Percentiles rank a stretch among this genome's conserved stretches.
Conservation (phyloP, 2,888 invertebrate species). For the Drosophila prostipennis region DNA sequence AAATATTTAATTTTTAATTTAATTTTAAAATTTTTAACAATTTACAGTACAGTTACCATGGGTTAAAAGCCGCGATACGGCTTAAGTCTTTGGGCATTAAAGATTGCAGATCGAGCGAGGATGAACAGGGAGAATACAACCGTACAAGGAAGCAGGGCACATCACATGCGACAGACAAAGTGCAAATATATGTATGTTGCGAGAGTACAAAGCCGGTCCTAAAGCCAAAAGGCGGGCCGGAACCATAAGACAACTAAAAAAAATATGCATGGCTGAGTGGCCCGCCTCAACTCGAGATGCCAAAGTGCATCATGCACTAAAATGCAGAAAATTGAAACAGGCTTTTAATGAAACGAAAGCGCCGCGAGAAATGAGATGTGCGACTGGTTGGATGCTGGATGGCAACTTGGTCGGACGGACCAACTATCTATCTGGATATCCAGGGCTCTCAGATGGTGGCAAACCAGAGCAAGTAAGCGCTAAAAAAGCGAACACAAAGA, state of each 20-base stretch:
- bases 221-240: constrained; percentile 15
- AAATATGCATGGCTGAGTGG: constrained; percentile 13
- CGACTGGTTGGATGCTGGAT: constrained; percentile 4
- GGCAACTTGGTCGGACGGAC: background rate
- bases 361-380: constrained; percentile 53
- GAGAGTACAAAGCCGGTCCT: constrained; percentile 45
- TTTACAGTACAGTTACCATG: background rate
- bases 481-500: constrained; percentile 80
- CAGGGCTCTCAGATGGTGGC: constrained; percentile 29
- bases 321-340: constrained; percentile 82
- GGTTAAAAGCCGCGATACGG: constrained; percentile 16
- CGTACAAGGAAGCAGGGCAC: constrained; percentile 7
- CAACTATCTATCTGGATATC: constrained; percentile 5
- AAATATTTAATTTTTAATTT: background rate
- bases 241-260: constrained; percentile 1
- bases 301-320: constrained; percentile 82
- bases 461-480: constrained; percentile 20
- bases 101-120: constrained; percentile 16
- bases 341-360: constrained; percentile 81
- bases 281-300: constrained; percentile 62
- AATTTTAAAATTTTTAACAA: background rate
- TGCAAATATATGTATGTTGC: constrained; percentile 73
- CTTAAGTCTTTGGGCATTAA: background rate
- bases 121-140: background rate
- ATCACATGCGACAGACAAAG: constrained; percentile 52